phyloP scores from a whole-genome alignment of 2,888 invertebrate species.

The Mythimna pallens region DNA sequence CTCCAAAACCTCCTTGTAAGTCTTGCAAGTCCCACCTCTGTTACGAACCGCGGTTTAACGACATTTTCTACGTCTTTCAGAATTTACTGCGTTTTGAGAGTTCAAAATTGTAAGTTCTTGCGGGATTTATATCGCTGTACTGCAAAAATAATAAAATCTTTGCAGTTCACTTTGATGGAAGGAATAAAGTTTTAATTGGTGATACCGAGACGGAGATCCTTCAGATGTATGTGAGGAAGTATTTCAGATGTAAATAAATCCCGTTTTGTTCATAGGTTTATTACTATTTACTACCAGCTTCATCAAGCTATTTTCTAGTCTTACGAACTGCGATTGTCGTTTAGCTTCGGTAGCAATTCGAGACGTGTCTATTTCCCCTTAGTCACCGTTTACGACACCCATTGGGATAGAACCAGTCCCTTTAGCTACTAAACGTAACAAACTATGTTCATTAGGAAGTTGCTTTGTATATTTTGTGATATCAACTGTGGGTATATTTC shows the following conservation, averaged over 20 bases:
- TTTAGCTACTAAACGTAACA: background rate
- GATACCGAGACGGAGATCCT: background rate
- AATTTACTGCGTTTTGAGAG: slow-evolving; percentile 66
- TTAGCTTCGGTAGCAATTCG: slow-evolving; percentile 9
- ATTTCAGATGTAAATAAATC: background rate
- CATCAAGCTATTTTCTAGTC: background rate
- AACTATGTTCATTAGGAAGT: slow-evolving; percentile 9
- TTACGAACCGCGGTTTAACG: slow-evolving; percentile 47
- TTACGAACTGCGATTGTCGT: slow-evolving; percentile 11
- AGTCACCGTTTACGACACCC: slow-evolving; percentile 30
- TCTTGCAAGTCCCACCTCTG: slow-evolving; percentile 46
- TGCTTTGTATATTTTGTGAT: background rate
- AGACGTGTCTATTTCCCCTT: slow-evolving; percentile 14
- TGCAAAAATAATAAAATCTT: slow-evolving; percentile 47
- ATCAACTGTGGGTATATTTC: background rate
- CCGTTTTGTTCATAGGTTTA: slow-evolving; percentile 6
- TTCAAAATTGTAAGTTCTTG: slow-evolving; percentile 61
- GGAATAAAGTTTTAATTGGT: slow-evolving; percentile 47
- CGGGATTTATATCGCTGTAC: slow-evolving; percentile 39
- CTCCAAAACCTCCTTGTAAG: slow-evolving; percentile 68
- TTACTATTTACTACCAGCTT: background rate
- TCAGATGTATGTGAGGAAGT: slow-evolving; percentile 1
- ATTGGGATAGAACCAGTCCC: slow-evolving; percentile 1
- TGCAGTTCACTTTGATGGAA: slow-evolving; percentile 23
- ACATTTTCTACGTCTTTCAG: slow-evolving; percentile 62